Percentiles rank a stretch among this genome's conserved stretches.
These are phyloP conservation scores for Halyomorpha halys DNA, from an alignment of 1,140 invertebrate species.

Conservation along the genomic window DNA sequence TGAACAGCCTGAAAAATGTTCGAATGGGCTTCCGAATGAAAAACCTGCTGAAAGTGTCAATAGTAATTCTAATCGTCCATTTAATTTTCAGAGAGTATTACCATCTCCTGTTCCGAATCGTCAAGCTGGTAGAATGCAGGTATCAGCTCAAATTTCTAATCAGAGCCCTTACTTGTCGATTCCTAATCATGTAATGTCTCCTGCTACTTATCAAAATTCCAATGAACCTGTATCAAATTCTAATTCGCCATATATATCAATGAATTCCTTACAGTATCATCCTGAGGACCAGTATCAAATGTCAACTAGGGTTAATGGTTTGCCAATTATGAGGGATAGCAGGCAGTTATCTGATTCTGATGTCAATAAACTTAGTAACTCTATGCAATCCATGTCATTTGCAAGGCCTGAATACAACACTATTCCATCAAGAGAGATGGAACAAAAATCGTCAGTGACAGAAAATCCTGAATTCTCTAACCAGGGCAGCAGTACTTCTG, in stretches of 20 bases:
- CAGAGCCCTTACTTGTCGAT: slow-evolving; percentile 2
- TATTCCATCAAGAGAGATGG: background rate
- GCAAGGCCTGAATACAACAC: background rate
- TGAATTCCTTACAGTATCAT: slow-evolving; percentile 11
- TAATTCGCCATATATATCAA: background rate
- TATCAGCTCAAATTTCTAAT: slow-evolving; percentile 8
- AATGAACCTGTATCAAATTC: background rate
- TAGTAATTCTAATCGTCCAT: background rate
- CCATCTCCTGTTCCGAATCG: slow-evolving; percentile 24
- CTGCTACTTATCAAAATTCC: background rate
- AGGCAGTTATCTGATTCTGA: slow-evolving; percentile 3
- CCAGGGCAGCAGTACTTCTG: background rate
- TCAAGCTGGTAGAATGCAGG: slow-evolving; percentile 15
- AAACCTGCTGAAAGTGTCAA: background rate
- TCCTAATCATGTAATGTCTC: too few relatives aligned
- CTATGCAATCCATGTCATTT: slow-evolving; percentile 1
- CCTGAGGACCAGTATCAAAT: background rate
- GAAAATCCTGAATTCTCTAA: background rate
- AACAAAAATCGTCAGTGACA: background rate
- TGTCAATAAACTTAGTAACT: background rate
- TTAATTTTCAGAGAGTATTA: slow-evolving; percentile 8
- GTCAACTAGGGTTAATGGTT: background rate
- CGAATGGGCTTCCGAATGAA: background rate
- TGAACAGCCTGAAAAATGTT: slow-evolving; percentile 1
- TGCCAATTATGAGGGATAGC: background rate